Evolutionary conservation across 1,140 invertebrate species (phyloP).

Genomic region (Papilio xuthus): DNA sequence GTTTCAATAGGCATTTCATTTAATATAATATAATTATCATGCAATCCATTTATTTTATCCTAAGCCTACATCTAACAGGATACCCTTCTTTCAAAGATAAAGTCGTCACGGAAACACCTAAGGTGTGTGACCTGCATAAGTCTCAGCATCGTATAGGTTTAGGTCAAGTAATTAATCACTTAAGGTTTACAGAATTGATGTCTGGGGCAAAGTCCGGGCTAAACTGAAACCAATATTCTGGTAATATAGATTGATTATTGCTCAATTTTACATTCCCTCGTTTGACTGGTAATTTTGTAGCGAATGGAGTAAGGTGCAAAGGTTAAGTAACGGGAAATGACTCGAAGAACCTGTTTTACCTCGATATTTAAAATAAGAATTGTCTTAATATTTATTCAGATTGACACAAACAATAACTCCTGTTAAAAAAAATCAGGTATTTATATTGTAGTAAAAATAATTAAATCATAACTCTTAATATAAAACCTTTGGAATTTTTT

Average conservation of each 20-base stretch:
- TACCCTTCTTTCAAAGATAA: not conserved
- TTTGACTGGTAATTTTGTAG: not conserved
- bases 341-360: no score
- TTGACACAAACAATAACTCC: no score
- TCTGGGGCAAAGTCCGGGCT: slow-evolving; percentile 8
- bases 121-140: slow-evolving; percentile 2
- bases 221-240: not conserved
- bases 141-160: slow-evolving; percentile 15
- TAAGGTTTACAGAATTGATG: slow-evolving; percentile 19
- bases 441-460: no score
- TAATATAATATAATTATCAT: no score
- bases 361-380: no score
- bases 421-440: no score
- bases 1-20: no score
- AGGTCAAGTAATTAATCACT: slow-evolving; percentile 29
- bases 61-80: not conserved
- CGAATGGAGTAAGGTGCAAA: not conserved
- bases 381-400: no score
- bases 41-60: no score
- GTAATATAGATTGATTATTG: not conserved
- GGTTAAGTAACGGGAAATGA: not conserved
- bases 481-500: no score
- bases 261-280: not conserved
- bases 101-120: not conserved
- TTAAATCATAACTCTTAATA: no score